Percentiles rank a stretch among this genome's conserved stretches.
These are phyloP conservation scores for Keiferia lycopersicella DNA, from an alignment of 2,888 invertebrate genomes.

Conservation along the genomic window DNA sequence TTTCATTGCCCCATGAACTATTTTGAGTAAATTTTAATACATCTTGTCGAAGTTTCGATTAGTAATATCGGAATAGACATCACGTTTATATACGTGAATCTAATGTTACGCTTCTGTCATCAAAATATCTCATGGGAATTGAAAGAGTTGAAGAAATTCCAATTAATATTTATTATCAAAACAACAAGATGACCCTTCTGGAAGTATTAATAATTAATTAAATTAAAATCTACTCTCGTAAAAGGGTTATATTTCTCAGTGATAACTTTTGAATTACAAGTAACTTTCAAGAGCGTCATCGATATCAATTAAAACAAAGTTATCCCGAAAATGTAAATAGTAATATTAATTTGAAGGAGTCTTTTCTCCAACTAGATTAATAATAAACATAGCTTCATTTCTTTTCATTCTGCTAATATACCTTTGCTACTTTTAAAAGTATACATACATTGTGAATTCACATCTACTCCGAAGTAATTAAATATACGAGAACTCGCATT, in stretches of 20 bases:
- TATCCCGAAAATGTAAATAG: neutral
- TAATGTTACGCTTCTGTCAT: no score
- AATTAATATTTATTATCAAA: neutral
- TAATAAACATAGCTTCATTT: no score
- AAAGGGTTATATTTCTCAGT: neutral
- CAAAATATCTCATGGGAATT: neutral
- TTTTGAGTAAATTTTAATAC: no score
- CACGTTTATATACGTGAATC: no score
- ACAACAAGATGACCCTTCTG: neutral
- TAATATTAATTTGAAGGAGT: neutral
- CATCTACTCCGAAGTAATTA: no score
- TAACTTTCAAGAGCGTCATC: slow-evolving; percentile 15
- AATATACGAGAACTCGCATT: no score
- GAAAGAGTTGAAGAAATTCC: neutral
- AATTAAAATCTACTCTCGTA: slow-evolving; percentile 7
- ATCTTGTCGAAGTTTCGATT: no score
- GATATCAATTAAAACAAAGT: slow-evolving; percentile 15
- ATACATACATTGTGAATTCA: no score
- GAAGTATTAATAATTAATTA: neutral
- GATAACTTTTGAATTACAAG: slow-evolving; percentile 17
- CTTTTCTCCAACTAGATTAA: neutral
- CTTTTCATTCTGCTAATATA: no score
- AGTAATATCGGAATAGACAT: no score
- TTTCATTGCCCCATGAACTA: no score
- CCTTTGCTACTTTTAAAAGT: no score